Evolutionary conservation across 2,797 vertebrate species (phyloP).

Genomic region (Margarornis squamiger): DNA sequence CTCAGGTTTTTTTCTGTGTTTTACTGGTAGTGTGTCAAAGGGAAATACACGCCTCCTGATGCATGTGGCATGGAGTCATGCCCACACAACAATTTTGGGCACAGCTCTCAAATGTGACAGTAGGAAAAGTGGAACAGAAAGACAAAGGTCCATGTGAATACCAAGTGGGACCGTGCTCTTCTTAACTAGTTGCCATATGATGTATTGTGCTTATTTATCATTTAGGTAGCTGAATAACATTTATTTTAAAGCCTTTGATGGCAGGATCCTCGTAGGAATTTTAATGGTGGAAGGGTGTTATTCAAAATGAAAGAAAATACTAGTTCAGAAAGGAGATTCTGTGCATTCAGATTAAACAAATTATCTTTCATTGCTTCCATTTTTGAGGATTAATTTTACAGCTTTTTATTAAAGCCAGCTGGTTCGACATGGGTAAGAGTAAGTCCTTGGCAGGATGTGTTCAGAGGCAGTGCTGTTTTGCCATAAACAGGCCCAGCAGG

Average conservation of each 20-base stretch:
- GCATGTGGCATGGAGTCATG: neutral
- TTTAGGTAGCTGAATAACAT: neutral
- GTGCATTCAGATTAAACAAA: neutral
- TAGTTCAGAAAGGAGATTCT: neutral
- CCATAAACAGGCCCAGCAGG: conserved; percentile 15
- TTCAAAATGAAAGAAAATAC: neutral
- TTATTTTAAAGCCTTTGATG: neutral
- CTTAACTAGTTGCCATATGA: neutral
- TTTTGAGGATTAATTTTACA: conserved; percentile 41
- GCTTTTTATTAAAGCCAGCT: conserved; percentile 48
- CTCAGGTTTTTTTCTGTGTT: neutral
- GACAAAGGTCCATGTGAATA: neutral
- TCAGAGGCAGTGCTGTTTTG: neutral
- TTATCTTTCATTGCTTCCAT: conserved; percentile 17
- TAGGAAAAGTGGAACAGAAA: neutral
- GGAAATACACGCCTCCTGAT: neutral
- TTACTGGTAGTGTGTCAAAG: neutral
- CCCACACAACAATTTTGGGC: neutral
- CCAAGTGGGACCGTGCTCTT: neutral
- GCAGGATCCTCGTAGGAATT: neutral
- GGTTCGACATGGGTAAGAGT: neutral
- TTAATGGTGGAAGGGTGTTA: neutral
- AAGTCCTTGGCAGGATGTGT: neutral
- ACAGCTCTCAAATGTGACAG: neutral
- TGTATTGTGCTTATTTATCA: neutral